Evolutionary conservation across 2,888 invertebrate species (phyloP), one percentile per base, ranked within the genome.

Genomic region (Drosophila meridionalis): DNA sequence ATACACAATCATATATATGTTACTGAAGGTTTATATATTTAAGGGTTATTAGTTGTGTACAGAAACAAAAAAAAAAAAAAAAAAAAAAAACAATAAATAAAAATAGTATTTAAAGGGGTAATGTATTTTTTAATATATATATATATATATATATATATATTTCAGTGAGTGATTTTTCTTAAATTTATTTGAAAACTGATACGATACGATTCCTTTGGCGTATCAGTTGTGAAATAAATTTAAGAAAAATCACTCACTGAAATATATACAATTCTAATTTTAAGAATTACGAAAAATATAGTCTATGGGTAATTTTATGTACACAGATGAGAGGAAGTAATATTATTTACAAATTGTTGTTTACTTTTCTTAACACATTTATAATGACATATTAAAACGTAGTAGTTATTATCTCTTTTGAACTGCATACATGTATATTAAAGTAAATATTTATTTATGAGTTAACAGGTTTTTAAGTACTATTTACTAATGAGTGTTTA

Each of bases 391-490:
- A 53, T 60, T 69, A 53, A 69, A 60, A 14, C 47, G 36, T 12
- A 60, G n/a, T 36, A n/a, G 59, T 47, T 68, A 34, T 50, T 67
- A 50, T 52, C 36, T 57, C 42, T 34, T 47, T 40, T 30, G 6
- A 55, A 40, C 11, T 20, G 28, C 9, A n/a, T 30, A 47, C 42
- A 34, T n/a, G 14, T 40, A n/a, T 36, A 38, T 32, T 57, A 12
- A 4, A 43, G 61, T 58, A 63, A 65, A 65, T 66, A 75, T 75
- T 76, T 79, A 71, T 76, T 71, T 53, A 60, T 55, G 30, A 45
- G 65, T 74, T 79, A 82, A 65, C 82, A 62, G 64, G 48, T 74
- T 69, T 61, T 47, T 32, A 30, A 68, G 4, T 30, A 52, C 52
- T 57, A 70, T 66, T 45, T 7, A 12, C 36, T 74, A 62, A 70